These are phyloP conservation scores for Vulpes vulpes DNA, from an alignment of 2,113 vertebrate species.

Conservation along the genomic window DNA sequence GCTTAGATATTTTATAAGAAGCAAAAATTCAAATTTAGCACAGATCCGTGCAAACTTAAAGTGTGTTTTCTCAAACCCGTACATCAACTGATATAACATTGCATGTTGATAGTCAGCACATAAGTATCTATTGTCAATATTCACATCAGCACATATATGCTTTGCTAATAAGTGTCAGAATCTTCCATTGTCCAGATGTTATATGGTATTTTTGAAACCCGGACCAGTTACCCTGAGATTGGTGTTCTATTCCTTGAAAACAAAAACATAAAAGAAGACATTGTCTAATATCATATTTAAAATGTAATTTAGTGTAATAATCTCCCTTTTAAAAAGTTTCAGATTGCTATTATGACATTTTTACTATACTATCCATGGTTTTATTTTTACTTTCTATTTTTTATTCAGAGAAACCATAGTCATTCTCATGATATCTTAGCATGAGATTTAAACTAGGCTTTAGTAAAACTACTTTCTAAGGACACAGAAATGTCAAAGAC, in stretches of 20 bases:
- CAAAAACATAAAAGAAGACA: not conserved
- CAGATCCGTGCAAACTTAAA: not conserved
- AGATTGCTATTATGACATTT: not conserved
- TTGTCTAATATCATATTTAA: not conserved
- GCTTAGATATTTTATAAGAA: not conserved
- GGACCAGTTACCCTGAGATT: not conserved
- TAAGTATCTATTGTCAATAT: not conserved
- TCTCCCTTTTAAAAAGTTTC: not conserved
- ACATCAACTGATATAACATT: not conserved
- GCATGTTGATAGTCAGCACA: not conserved
- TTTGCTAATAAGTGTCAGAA: not conserved
- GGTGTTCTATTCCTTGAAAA: not conserved
- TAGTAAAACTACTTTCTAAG: not conserved
- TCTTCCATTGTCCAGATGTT: not conserved
- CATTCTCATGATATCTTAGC: not conserved
- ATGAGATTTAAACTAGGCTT: not conserved
- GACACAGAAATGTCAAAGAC: constrained; percentile 35
- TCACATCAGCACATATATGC: not conserved
- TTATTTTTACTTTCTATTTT: not conserved
- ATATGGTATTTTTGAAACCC: not conserved
- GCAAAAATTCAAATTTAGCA: constrained; percentile 10
- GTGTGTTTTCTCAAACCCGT: not conserved
- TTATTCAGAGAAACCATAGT: not conserved
- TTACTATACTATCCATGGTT: not conserved
- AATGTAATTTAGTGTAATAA: not conserved